Evolutionary conservation across 2,888 invertebrate species (phyloP), one percentile per base, ranked within the genome.

Genomic region (Dasypogon diadema): DNA sequence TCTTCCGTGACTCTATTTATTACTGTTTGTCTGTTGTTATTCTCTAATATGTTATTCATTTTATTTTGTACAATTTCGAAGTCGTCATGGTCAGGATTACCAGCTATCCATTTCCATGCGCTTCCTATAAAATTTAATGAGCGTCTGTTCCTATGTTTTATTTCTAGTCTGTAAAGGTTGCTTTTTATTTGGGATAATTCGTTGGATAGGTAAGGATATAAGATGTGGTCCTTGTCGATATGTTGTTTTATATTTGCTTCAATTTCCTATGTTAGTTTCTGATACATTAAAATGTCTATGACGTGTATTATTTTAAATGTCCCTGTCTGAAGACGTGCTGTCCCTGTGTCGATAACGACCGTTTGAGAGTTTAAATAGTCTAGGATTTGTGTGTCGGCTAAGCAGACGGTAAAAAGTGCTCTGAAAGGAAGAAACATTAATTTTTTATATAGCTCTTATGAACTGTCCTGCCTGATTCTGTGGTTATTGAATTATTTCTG

Each of bases 271-370:
- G n/a, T n/a, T n/a, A n/a, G n/a, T n/a, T n/a, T n/a, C n/a, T n/a
- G n/a, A n/a, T n/a, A n/a, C n/a, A n/a, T n/a, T n/a, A n/a, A n/a
- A 26, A 78, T 14, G 21, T 78, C 68, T 14, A 78, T 68, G 12
- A 68, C 65, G 48, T 78, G 78, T 1, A 79, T 78, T 14, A 75
- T 12, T 65, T 18, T 75, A 34, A 73, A 77, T 34, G 8, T 65
- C 68, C 58, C 75, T 30, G 48, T 60, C 30, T 77, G 56, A 10
- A 77, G 16, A 42, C 55, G 63, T 34, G 77, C 77, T 22, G 42
- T 60, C 2, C 75, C 77, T 2, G 34, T 42, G 12, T 76, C 42
- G 55, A 78, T 56, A 42, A 74, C 37, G n/a, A 74, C 51, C 37
- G 77, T 26, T 51, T 77, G 72, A 3, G 70, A 54, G 42, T 75